phyloP scores from a whole-genome alignment of 1,140 invertebrate genomes.

The Calliphora vicina region DNA sequence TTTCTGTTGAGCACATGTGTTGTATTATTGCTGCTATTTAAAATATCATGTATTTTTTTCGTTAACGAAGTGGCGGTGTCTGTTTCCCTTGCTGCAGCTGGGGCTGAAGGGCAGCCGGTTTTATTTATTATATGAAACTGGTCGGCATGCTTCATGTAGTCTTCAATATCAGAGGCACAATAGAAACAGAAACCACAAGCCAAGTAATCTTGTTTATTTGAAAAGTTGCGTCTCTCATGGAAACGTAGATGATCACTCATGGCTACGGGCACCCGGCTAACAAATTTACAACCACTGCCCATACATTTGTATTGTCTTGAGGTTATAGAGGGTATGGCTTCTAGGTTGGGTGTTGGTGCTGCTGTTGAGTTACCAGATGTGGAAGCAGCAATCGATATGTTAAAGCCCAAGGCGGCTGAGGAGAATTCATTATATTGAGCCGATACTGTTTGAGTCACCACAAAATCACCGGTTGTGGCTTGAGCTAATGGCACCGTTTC shows the following conservation, averaged over 20 bases:
- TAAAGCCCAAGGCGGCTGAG: conserved; percentile 29
- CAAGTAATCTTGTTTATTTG: conserved; percentile 38
- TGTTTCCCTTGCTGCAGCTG: not conserved
- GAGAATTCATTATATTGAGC: conserved; percentile 29
- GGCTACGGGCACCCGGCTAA: conserved; percentile 66
- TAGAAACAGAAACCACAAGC: conserved; percentile 31
- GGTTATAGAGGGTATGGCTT: not conserved
- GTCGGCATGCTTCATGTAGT: conserved; percentile 33
- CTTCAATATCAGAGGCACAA: conserved; percentile 38
- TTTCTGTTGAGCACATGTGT: not conserved
- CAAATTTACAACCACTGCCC: conserved; percentile 65
- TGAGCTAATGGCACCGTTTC: conserved; percentile 37
- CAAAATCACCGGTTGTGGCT: conserved; percentile 22
- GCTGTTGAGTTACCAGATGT: not conserved
- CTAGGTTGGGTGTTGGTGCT: not conserved
- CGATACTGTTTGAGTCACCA: conserved; percentile 42
- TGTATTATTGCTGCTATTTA: not conserved
- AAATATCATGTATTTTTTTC: conserved; percentile 1
- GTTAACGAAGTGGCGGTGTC: not conserved
- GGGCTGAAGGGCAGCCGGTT: not conserved
- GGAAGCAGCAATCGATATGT: conserved; percentile 37
- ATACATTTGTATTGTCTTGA: conserved; percentile 67
- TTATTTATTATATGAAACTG: conserved; percentile 27
- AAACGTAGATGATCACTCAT: conserved; percentile 43
- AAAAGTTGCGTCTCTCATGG: conserved; percentile 36